A percentile compares a stretch with the other conserved stretches of the same genome.
phyloP scores from a whole-genome alignment of 2,113 vertebrate genomes.

The Nibea albiflora region DNA sequence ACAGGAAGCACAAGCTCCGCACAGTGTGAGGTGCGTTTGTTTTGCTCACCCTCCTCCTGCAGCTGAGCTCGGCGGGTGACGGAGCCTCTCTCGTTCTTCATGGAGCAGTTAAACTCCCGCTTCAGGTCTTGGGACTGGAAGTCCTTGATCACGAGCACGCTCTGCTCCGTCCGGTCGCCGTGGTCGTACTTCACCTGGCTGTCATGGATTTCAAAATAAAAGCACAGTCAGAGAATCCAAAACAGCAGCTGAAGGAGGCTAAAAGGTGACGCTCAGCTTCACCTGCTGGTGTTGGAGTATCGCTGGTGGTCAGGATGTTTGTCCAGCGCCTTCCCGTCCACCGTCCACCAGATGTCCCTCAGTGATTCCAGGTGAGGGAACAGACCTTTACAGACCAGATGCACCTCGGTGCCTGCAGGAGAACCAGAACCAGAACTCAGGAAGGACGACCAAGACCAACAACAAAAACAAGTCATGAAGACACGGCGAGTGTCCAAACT shows the following conservation, averaged over 20 bases:
- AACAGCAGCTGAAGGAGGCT: too few relatives aligned
- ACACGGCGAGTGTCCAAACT: too few relatives aligned
- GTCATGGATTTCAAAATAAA: constrained; percentile 7
- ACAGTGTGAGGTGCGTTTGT: too few relatives aligned
- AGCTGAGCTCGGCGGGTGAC: constrained; percentile 51
- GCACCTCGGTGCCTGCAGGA: constrained; percentile 59
- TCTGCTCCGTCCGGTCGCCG: constrained; percentile 43
- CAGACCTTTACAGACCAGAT: constrained; percentile 81
- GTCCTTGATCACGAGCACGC: constrained; percentile 58
- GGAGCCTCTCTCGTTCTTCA: constrained; percentile 47
- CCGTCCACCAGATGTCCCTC: constrained; percentile 91
- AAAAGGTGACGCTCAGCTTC: background rate
- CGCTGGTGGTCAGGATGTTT: constrained; percentile 72
- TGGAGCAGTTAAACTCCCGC: constrained; percentile 59
- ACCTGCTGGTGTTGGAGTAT: constrained; percentile 70
- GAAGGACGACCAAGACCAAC: too few relatives aligned
- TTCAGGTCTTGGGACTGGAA: constrained; percentile 60
- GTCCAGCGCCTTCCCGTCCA: constrained; percentile 88
- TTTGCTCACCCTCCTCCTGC: constrained; percentile 58
- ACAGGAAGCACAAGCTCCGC: too few relatives aligned
- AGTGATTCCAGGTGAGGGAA: constrained; percentile 84
- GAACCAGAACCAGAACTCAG: background rate
- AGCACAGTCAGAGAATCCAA: background rate
- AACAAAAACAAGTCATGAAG: too few relatives aligned
- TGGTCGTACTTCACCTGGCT: background rate